Evolutionary conservation across 2,113 vertebrate species (phyloP).

Genomic region (Mesembrinibis cayennensis): DNA sequence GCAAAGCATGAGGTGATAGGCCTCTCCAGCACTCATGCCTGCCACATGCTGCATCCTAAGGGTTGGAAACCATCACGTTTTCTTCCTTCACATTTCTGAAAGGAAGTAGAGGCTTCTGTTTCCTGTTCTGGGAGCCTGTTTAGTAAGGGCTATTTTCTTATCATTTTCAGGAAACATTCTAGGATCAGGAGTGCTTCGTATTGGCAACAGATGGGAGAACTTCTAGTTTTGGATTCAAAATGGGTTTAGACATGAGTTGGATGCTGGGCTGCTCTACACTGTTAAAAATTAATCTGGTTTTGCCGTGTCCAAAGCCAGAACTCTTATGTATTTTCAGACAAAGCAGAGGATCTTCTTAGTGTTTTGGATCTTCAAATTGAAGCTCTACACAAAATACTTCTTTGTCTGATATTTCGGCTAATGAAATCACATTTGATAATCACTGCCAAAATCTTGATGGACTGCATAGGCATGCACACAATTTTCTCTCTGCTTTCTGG

Average conservation of each 20-base stretch:
- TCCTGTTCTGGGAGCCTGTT: not conserved
- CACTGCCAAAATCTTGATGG: not conserved
- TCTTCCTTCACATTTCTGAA: not conserved
- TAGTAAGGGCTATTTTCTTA: not conserved
- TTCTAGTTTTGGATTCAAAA: not conserved
- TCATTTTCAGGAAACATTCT: not conserved
- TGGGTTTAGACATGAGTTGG: not conserved
- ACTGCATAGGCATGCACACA: not conserved
- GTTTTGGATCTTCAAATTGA: not conserved
- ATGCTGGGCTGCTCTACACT: not conserved
- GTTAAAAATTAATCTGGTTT: not conserved
- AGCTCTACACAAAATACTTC: not conserved
- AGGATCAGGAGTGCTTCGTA: not conserved
- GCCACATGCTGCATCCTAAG: not conserved
- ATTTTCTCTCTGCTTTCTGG: not conserved
- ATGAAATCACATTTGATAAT: not conserved
- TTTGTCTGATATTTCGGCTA: not conserved
- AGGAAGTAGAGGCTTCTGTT: not conserved
- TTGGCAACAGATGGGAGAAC: not conserved
- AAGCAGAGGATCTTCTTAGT: not conserved
- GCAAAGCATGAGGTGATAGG: not conserved
- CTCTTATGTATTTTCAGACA: not conserved
- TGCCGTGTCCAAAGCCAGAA: not conserved
- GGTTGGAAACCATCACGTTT: not conserved
- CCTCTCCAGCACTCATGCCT: not conserved